Base-by-base conservation (phyloP, 2,797 vertebrate species). In the Sebastolobus altivelis region DNA sequence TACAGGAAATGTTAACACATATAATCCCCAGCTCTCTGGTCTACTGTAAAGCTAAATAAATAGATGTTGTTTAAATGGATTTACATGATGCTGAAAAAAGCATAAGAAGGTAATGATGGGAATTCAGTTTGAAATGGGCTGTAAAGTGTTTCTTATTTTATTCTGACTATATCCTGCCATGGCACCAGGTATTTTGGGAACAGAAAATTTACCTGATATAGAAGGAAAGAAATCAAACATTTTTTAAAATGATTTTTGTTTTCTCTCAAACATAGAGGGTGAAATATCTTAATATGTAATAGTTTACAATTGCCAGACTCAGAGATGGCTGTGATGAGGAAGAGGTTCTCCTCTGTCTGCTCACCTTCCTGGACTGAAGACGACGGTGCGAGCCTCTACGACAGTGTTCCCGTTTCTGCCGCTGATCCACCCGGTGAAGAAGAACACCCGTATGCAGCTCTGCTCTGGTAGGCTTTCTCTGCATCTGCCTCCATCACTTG, bases 381-480 rank as follows among this genome's bases (percentile, higher is more conserved):
- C 10, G 63, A 78, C 20, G 25, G 22, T 1, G 38, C 61, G 4
- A 33, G 31, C 31, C 27, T 66, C 43, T 72, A 31, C 49, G 73
- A 79, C 35, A 33, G 20, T 2, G 3, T 12, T 43, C 9, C 74
- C 25, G 5, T 25, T 14, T 38, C 73, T 69, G 35, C 58, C 31
- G 7, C 80, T 11, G 82, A 83, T 11, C 77, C 75, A 8, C 16
- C 59, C 40, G 4, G 11, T n/a, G 81, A 86, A 20, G 66, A 77
- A 14, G 79, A 81, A 20, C 85, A 90, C 27, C 74, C 87, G 8
- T 82, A 54, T 2, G 79, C 76, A 40, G 85, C 88, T 68, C 79
- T 90, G 85, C 88, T 92, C 38, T 87, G 90, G 90, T 93, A 65
- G 80, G 40, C n/a, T 38, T 22, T 18, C 12, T 61, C 60, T 63